Percentiles rank a stretch among this genome's conserved stretches.
These are phyloP conservation scores for Trochalopteron elliotii DNA, from an alignment of 2,113 vertebrate genomes.

Conservation along the genomic window DNA sequence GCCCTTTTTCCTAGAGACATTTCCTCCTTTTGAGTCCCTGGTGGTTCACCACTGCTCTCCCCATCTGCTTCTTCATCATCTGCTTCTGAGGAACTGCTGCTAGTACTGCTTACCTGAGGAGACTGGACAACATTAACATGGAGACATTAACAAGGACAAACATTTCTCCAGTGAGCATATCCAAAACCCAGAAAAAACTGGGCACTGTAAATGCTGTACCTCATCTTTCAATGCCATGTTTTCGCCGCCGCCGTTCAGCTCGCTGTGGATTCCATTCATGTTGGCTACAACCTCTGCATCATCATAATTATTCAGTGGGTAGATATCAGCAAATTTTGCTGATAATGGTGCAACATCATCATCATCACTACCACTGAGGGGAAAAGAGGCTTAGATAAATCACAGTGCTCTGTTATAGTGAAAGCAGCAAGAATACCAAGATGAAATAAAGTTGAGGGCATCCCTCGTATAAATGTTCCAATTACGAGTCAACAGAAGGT, in stretches of 20 bases:
- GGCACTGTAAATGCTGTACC: slow-evolving; percentile 67
- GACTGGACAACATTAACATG: slow-evolving; percentile 71
- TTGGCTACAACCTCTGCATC: slow-evolving; percentile 80
- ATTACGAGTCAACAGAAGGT: not conserved
- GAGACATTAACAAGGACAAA: not conserved
- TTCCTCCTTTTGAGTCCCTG: slow-evolving; percentile 75
- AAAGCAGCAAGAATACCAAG: not conserved
- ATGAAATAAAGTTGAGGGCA: not conserved
- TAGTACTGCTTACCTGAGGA: slow-evolving; percentile 87
- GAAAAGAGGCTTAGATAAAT: slow-evolving; percentile 26
- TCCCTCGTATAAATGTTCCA: not conserved
- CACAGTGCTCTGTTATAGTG: not conserved
- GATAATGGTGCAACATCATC: slow-evolving; percentile 88
- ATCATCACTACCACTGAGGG: slow-evolving; percentile 82
- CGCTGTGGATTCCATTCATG: slow-evolving; percentile 88
- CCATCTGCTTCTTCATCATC: slow-evolving; percentile 90
- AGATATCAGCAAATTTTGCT: slow-evolving; percentile 89
- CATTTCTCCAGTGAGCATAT: not conserved
- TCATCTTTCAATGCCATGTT: slow-evolving; percentile 84
- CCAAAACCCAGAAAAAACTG: not conserved
- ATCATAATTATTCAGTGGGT: slow-evolving; percentile 86
- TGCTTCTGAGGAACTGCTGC: slow-evolving; percentile 92
- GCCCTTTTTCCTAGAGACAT: slow-evolving; percentile 71
- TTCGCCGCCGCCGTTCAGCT: slow-evolving; percentile 84
- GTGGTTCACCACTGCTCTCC: slow-evolving; percentile 80